phyloP scores from a whole-genome alignment of 2,888 invertebrate species.

The Ichneumon xanthorius region DNA sequence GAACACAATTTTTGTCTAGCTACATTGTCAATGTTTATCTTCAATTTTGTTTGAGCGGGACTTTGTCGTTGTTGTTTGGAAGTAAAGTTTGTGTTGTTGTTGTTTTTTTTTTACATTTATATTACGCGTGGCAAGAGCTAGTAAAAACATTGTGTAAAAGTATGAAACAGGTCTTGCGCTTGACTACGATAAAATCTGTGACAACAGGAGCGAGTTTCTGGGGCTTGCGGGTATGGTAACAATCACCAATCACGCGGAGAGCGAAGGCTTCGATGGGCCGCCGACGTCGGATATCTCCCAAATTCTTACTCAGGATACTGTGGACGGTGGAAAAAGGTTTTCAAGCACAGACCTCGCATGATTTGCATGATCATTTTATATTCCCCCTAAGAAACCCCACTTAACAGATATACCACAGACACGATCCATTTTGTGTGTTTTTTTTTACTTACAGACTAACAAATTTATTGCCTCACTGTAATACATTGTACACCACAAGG shows the following conservation, averaged over 20 bases:
- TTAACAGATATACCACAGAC: constrained; percentile 25
- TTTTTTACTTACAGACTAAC: neutral
- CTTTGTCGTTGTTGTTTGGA: neutral
- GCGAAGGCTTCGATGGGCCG: constrained; percentile 81
- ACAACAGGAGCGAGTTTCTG: constrained; percentile 89
- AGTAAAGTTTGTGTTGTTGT: neutral
- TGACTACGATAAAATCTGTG: constrained; percentile 74
- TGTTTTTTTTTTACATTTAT: neutral
- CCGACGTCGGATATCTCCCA: constrained; percentile 78
- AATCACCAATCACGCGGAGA: constrained; percentile 88
- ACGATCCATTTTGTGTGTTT: neutral
- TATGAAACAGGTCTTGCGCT: constrained; percentile 57
- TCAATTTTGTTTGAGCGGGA: neutral
- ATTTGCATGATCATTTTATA: constrained; percentile 73
- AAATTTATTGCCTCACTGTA: neutral
- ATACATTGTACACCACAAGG: neutral
- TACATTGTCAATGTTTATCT: neutral
- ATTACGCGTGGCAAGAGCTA: constrained; percentile 18
- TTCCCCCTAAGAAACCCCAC: constrained; percentile 32
- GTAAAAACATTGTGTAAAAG: constrained; percentile 33
- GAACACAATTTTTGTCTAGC: neutral
- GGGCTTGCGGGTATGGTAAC: constrained; percentile 91
- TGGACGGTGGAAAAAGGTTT: constrained; percentile 83
- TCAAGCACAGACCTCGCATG: constrained; percentile 74
- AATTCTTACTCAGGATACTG: constrained; percentile 78